Base-by-base conservation (phyloP, 92 coral and sea anemone genomes). In the Pocillopora grandis region DNA sequence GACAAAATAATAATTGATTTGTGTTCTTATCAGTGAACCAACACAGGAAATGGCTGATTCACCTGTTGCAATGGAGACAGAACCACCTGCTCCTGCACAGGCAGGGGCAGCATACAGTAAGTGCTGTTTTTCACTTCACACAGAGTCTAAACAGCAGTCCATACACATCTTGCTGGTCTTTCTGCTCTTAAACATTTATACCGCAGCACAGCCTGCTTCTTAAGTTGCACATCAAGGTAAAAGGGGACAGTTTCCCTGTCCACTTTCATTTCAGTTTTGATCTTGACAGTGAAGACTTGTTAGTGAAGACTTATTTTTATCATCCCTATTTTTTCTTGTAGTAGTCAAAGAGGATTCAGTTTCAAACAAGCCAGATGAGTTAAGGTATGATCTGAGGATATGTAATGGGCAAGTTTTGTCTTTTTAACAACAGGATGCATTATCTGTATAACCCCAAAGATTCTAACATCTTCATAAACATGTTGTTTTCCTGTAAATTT, bases 61-160 rank as follows among this genome's bases (percentile, higher is more conserved):
- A 5, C 98, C 98, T 23, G 98, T 96, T 85, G 98, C 98, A 66
- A 96, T 96, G 98, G 98, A 96, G 76, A 96, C 98, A 59, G 98
- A 96, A 77, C 85, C 95, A 13, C 90, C 94, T 16, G 48, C 85
- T 37, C 87, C 94, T 21, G 60, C 90, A 62, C 87, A 83, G 55
- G 86, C 89, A 17, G 95, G 98, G 13, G 93, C 98, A 66, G 98
- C 98, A 1, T 96, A 96, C 75, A 93, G 98, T 96, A 80, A 87
- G 98, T 83, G 19, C 2, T 31, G 20, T 69, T 52, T 65, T 27
- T 42, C 21, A 15, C 15, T 5, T 56, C 63, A 49, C 18, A 17
- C 79, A 48, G 12, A 10, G 17, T 16, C 10, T 72, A 58, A 10
- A 72, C 55, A 66, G 76, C 1, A 21, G 6, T 36, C 56, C 8